These are phyloP conservation scores for Ondatra zibethicus DNA, from an alignment of 2,113 vertebrate species.

Conservation along the genomic window DNA sequence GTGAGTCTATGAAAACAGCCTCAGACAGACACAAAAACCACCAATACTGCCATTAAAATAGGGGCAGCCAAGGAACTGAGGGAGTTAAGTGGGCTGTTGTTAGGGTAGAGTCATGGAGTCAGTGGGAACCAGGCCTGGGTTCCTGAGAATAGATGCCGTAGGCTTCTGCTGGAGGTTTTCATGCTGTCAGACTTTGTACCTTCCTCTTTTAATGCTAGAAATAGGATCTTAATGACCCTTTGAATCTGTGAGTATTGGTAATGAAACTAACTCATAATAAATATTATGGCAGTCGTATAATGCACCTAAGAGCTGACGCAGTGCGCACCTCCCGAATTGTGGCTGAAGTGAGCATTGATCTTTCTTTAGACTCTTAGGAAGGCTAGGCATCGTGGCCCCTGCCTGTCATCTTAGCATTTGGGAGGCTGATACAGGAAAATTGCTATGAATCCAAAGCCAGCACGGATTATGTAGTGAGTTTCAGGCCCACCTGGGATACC, in stretches of 20 bases:
- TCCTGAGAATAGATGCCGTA: neutral
- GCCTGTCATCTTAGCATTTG: neutral
- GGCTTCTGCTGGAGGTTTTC: neutral
- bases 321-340: neutral
- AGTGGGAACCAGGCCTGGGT: rapidly evolving
- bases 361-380: neutral
- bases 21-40: neutral
- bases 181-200: neutral
- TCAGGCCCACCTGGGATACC: neutral
- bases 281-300: neutral
- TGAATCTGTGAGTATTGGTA: neutral
- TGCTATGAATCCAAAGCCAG: neutral
- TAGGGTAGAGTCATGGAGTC: rapidly evolving
- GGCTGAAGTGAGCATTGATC: neutral
- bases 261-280: neutral
- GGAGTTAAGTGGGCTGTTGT: rapidly evolving
- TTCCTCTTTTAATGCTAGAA: neutral
- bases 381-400: neutral
- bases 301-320: neutral
- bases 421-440: neutral
- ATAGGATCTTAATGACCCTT: neutral
- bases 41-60: neutral
- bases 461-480: neutral
- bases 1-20: neutral
- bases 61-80: neutral